A percentile compares a stretch with the other conserved stretches of the same genome.
phyloP scores from a whole-genome alignment of 2,888 invertebrate species.

The Sarcophaga caerulescens region DNA sequence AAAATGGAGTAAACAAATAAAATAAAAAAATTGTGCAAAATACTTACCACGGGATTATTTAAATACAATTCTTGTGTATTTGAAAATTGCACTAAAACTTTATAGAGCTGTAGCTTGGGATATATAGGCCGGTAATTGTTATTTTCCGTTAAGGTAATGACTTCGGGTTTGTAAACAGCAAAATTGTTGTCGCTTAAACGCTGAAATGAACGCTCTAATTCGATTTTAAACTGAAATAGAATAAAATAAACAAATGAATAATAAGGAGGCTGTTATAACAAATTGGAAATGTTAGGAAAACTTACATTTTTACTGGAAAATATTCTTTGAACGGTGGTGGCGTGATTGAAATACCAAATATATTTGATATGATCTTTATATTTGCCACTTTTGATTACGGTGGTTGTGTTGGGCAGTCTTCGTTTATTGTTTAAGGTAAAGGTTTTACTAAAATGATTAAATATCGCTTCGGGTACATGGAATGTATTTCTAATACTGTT shows the following conservation, averaged over 20 bases:
- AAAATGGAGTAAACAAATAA: not conserved
- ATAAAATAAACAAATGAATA: slow-evolving; percentile 4
- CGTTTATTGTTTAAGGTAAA: slow-evolving; percentile 86
- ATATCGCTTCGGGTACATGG: slow-evolving; percentile 87
- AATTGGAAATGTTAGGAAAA: slow-evolving; percentile 57
- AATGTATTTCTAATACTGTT: slow-evolving; percentile 86
- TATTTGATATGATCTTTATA: slow-evolving; percentile 87
- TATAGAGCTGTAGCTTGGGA: slow-evolving; percentile 69
- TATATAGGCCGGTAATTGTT: slow-evolving; percentile 81
- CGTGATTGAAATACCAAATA: slow-evolving; percentile 87
- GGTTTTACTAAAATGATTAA: slow-evolving; percentile 87
- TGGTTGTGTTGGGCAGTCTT: slow-evolving; percentile 85
- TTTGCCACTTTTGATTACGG: slow-evolving; percentile 84
- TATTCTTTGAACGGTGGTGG: slow-evolving; percentile 87
- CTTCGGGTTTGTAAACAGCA: slow-evolving; percentile 35
- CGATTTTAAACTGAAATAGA: slow-evolving; percentile 45
- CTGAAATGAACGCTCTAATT: slow-evolving; percentile 56
- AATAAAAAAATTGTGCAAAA: slow-evolving; percentile 66
- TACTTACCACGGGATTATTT: slow-evolving; percentile 37
- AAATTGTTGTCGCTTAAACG: slow-evolving; percentile 65
- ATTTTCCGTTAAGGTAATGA: slow-evolving; percentile 24
- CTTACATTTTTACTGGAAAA: slow-evolving; percentile 83
- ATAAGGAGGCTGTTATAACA: not conserved
- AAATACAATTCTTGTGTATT: slow-evolving; percentile 32
- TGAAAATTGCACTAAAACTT: slow-evolving; percentile 52